Evolutionary conservation across 2,888 invertebrate genomes (phyloP), one percentile per base, ranked within the genome.

Genomic region (Subacronicta megacephala): DNA sequence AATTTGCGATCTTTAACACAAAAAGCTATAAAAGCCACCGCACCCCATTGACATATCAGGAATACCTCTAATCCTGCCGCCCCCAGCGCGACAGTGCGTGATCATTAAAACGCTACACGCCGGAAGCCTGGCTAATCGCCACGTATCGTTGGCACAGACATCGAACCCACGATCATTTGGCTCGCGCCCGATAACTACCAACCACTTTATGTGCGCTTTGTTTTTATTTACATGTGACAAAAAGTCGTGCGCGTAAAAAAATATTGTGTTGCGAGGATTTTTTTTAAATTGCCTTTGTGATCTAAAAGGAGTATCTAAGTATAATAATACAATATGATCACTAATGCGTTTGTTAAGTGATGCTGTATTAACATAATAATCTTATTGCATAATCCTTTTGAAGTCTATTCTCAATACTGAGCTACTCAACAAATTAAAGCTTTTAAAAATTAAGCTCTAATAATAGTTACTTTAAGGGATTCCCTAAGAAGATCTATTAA

Each of bases 101-200:
- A 55, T 56, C 63, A 52, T 66, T 62, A 66, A 62, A 66, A 37
- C 40, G 23, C 57, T 33, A 62, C 45, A 49, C 20, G 44, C 16
- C 56, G 7, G 29, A n/a, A 31, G 50, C 42, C 65, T 66, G 69
- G 65, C 65, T 68, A 66, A 66, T 68, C 53, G 66, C 66, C 66
- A 66, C 70, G 50, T 58, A 58, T 38, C 43, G 66, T 59, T 67
- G 66, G 66, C 66, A 63, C 50, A 23, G 56, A 36, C 23, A 46
- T 69, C 53, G 63, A 69, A 58, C 66, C 58, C 36, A 53, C 66
- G 57, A 66, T 63, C 53, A 67, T 67, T 67, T 67, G 66, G 66
- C 66, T 50, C 69, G 58, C 40, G 18, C 16, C 38, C 49, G 31
- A 37, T 57, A 52, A 37, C 51, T 49, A 47, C 68, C 53, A 31